Base-by-base conservation (phyloP, 2,113 vertebrate species). In the Urocynchramus pylzowi region DNA sequence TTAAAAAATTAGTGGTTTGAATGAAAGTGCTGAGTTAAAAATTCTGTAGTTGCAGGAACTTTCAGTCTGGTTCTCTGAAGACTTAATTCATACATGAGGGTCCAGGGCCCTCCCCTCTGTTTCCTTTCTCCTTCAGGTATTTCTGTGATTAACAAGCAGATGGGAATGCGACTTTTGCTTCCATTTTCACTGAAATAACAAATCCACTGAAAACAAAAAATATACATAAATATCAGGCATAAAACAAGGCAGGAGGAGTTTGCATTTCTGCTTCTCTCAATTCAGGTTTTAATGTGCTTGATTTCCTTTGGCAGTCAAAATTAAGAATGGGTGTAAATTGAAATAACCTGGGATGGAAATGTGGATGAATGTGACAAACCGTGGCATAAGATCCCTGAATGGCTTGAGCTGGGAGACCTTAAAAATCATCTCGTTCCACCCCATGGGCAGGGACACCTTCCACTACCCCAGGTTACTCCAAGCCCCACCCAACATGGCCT, bases 21-120 rank as follows among this genome's bases (percentile, higher is more conserved):
- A 84, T 75, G 49, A 70, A 87, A 69, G 31, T 19, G 41, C 76
- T 31, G 27, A 78, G 53, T 60, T 89, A 42, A 83, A 91, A 90
- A 76, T 41, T 30, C 13, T 21, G 26, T 18, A n/a, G 52, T 39
- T 79, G n/a, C 35, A 90, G 53, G 53, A 82, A 37, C 60, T 65
- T 69, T 33, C 39, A 73, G 35, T 28, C 42, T 4, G 2, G 13
- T 33, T 53, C 67, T 92, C 64, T 56, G 20, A 87, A 87, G 31
- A 14, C 11, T 69, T 69, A 30, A 65, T 82, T 79, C 49, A 45
- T 30, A 10, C n/a, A 11, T 50, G 13, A 57, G 27, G 73, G 82
- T 52, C 17, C 53, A 53, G 54, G 15, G 31, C 21, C 53, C 57
- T 79, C 73, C 69, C 77, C 77, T 84, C 87, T 73, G 27, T 69